These are phyloP conservation scores for Campopleginae sp. DNA, from an alignment of 2,888 invertebrate species.

Conservation along the genomic window DNA sequence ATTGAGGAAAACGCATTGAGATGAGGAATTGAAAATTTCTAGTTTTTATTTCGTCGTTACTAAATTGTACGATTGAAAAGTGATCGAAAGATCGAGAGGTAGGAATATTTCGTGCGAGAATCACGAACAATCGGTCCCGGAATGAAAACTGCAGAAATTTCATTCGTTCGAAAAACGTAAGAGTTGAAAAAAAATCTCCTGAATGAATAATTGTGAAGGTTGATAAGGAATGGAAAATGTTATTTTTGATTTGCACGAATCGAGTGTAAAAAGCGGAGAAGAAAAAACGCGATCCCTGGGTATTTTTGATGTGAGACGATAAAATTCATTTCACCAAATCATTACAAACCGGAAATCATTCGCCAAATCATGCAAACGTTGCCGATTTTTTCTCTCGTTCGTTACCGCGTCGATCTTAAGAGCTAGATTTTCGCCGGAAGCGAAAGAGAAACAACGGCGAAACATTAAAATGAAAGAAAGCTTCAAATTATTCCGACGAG, in stretches of 20 bases:
- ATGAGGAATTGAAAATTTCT: neutral
- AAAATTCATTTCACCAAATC: neutral
- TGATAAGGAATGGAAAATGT: neutral
- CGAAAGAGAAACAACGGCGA: neutral
- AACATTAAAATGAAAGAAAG: neutral
- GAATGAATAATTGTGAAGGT: neutral
- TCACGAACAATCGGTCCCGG: neutral
- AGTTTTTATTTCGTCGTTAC: neutral
- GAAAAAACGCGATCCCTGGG: neutral
- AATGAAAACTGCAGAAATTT: neutral
- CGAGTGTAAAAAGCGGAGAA: neutral
- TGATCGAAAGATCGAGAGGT: neutral
- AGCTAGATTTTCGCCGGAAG: neutral
- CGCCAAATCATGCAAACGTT: constrained; percentile 7
- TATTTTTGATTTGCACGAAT: neutral
- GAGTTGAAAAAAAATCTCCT: neutral
- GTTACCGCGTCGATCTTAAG: neutral
- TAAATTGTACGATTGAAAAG: neutral
- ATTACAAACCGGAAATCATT: constrained; percentile 6
- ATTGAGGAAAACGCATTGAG: neutral
- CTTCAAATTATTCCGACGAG: constrained; percentile 18
- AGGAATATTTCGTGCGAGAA: neutral
- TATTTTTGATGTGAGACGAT: neutral
- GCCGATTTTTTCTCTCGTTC: neutral
- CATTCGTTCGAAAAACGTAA: neutral